Conservation (phyloP, 2,113 vertebrate species). For the Oxyruncus cristatus region DNA sequence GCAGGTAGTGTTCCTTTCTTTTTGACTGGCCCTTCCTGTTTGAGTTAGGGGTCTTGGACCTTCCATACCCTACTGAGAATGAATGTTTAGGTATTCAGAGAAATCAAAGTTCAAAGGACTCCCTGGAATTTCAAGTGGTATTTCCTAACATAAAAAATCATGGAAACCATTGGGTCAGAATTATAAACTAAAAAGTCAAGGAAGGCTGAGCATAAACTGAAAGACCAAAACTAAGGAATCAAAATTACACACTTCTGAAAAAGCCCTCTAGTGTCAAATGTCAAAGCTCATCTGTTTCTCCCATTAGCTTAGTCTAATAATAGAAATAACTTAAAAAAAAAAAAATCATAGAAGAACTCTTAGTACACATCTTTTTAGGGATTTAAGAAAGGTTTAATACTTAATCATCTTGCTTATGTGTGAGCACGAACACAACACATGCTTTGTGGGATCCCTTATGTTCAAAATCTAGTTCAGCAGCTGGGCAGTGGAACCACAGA, state of each 20-base stretch:
- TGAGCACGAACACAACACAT: neutral
- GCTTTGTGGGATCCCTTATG: neutral
- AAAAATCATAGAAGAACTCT: neutral
- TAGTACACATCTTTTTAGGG: neutral
- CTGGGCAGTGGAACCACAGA: neutral
- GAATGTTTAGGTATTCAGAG: neutral
- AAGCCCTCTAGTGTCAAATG: neutral
- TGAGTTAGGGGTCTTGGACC: neutral
- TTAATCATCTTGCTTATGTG: neutral
- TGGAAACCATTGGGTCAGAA: neutral
- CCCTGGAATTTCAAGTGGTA: neutral
- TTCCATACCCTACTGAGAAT: neutral
- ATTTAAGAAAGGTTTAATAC: neutral
- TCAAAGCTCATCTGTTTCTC: neutral
- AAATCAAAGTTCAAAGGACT: neutral
- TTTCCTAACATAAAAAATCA: neutral
- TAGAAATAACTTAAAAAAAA: neutral
- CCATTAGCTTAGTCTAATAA: neutral
- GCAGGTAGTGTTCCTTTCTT: neutral
- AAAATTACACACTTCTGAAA: neutral
- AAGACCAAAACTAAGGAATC: neutral
- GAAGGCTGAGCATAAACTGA: neutral
- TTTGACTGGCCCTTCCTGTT: neutral
- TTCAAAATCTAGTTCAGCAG: neutral
- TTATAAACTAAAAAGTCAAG: neutral